phyloP scores from a whole-genome alignment of 2,888 invertebrate genomes.

The Rhopalosiphum nymphaeae region DNA sequence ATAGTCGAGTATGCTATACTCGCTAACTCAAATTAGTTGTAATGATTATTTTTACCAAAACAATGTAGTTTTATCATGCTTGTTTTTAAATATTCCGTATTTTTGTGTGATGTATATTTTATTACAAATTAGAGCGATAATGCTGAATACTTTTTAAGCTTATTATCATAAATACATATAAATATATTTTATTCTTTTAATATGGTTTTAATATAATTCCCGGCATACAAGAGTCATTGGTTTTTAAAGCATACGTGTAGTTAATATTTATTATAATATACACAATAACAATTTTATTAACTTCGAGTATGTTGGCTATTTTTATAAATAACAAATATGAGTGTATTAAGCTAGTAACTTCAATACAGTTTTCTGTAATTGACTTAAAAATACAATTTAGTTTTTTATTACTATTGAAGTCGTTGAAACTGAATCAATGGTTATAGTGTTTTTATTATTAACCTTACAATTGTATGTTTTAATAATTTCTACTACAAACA shows the following conservation, averaged over 20 bases:
- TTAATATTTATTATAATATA: neutral
- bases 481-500: too few species aligned
- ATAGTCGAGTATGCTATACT: neutral
- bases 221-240: neutral
- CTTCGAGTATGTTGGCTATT: too few species aligned
- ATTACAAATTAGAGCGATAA: neutral
- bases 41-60: neutral
- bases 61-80: neutral
- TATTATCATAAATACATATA: neutral
- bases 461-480: too few species aligned
- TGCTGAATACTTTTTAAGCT: neutral
- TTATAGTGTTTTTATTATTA: too few species aligned
- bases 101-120: neutral
- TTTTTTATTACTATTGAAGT: too few species aligned
- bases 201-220: neutral
- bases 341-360: too few species aligned
- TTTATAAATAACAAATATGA: too few species aligned
- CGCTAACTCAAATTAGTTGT: neutral
- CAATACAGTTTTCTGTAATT: too few species aligned
- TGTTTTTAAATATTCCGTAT: neutral
- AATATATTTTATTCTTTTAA: neutral
- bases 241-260: neutral
- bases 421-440: too few species aligned
- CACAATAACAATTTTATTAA: neutral
- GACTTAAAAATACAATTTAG: too few species aligned